Percentiles rank a stretch among this genome's conserved stretches.
These are phyloP conservation scores for Lepus oiostolus DNA, from an alignment of 2,797 vertebrate species.

Conservation along the genomic window DNA sequence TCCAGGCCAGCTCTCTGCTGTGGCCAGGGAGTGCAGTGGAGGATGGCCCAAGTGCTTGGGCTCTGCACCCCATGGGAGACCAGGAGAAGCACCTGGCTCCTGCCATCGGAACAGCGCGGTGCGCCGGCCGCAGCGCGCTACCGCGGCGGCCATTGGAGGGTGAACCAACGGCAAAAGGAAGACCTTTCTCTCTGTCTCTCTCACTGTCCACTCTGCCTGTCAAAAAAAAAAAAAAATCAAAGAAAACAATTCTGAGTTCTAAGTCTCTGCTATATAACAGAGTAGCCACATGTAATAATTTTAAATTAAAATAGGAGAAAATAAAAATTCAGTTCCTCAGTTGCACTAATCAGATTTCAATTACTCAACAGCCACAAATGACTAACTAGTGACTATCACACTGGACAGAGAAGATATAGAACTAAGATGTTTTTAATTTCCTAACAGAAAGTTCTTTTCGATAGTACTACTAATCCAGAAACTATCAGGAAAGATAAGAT, in stretches of 20 bases:
- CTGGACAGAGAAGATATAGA: background rate
- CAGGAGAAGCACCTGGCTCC: too few species aligned
- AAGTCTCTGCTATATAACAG: background rate
- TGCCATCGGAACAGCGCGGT: too few species aligned
- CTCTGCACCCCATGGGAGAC: too few species aligned
- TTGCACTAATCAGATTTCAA: conserved; percentile 30
- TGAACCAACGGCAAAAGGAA: too few species aligned
- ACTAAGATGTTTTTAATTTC: conserved; percentile 16
- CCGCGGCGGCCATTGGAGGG: too few species aligned
- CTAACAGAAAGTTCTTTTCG: conserved; percentile 21
- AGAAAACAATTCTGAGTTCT: background rate
- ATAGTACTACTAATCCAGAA: conserved; percentile 24
- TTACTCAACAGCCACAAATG: background rate
- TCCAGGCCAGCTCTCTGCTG: too few species aligned
- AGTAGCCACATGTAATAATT: background rate
- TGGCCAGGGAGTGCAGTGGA: too few species aligned
- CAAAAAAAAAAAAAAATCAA: too few species aligned
- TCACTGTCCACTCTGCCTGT: too few species aligned
- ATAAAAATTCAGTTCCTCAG: conserved; percentile 31
- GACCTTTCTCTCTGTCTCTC: too few species aligned
- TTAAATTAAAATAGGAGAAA: conserved; percentile 56
- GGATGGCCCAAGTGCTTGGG: too few species aligned
- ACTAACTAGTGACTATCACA: background rate
- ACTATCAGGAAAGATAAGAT: conserved; percentile 47
- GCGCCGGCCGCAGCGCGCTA: too few species aligned